These are phyloP conservation scores for Mactra quadrangularis DNA, from an alignment of 1,140 invertebrate genomes.

Conservation along the genomic window DNA sequence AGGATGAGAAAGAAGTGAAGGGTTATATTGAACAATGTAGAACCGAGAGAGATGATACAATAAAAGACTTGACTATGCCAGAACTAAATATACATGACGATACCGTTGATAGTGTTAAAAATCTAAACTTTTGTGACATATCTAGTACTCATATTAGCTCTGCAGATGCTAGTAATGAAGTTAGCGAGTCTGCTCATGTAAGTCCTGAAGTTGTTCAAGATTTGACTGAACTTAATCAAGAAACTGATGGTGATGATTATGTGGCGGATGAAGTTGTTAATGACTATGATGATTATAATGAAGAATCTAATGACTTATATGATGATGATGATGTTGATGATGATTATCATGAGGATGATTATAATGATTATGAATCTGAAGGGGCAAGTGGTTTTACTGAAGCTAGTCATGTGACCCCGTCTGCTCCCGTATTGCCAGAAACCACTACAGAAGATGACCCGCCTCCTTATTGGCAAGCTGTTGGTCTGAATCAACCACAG, in stretches of 20 bases:
- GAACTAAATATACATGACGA: too few relatives aligned
- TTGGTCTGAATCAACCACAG: slow-evolving; percentile 34
- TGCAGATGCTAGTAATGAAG: too few relatives aligned
- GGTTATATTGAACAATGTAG: too few relatives aligned
- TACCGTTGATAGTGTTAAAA: too few relatives aligned
- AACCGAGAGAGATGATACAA: too few relatives aligned
- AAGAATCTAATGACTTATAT: neutral
- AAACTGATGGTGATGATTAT: neutral
- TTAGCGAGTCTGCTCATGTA: too few relatives aligned
- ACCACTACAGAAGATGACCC: slow-evolving; percentile 27
- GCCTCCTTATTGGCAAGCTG: slow-evolving; percentile 56
- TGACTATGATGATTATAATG: neutral
- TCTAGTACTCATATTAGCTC: neutral
- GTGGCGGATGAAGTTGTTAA: neutral
- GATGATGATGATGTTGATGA: neutral
- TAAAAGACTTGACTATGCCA: too few relatives aligned
- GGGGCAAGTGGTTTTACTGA: slow-evolving; percentile 14
- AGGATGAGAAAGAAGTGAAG: too few relatives aligned
- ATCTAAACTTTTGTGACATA: neutral
- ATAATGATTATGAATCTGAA: neutral
- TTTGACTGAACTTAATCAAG: neutral
- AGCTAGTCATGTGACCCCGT: neutral
- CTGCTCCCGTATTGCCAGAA: neutral
- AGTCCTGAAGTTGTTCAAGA: too few relatives aligned
- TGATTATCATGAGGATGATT: neutral